Evolutionary conservation across 2,113 vertebrate genomes (phyloP), one percentile per base, ranked within the genome.

Genomic region (Marcusenius ussheri): DNA sequence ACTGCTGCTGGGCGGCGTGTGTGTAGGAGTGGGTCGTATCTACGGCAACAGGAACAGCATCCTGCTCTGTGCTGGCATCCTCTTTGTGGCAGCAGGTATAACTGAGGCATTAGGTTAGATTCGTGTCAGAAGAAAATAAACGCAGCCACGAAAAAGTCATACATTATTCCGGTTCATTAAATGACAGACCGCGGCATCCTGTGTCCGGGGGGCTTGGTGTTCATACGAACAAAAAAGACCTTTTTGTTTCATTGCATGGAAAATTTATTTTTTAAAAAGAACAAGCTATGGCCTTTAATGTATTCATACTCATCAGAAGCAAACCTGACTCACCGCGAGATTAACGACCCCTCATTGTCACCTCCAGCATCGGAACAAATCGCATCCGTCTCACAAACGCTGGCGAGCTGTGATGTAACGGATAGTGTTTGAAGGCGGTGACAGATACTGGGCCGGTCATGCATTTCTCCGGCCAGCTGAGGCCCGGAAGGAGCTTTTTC

Each of bases 31-130:
- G 5, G 98, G 98, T 50, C 96, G 98, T 90, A 95, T 99, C 95
- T 97, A 98, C 95, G 98, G 94, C 96, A 97, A 97, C 94, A 97
- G 96, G 91, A 99, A 98, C 95, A 99, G 97, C 93, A 98, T 99
- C 77, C 96, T 99, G 89, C 98, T 99, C 92, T 97, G 98, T 0
- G 98, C 98, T 0, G 98, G 98, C 89, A 99, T 99, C 91, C 97
- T 99, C 93, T 99, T 99, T 2, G 98, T 99, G 89, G 98, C 98
- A 27, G 98, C 98, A 95, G 98, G 98, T 99, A 94, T 96, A 93
- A 86, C 2, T 17, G 50, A n/a, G 31, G 27, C 50, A 21, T 51
- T 35, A 56, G 85, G 50, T 35, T 47, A 39, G 85, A 49, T 27
- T 39, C 50, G 1, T 86, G 83, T 49, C 24, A 86, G 83, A 27